Evolutionary conservation across 2,113 vertebrate genomes (phyloP).

Genomic region (Malurus melanocephalus): DNA sequence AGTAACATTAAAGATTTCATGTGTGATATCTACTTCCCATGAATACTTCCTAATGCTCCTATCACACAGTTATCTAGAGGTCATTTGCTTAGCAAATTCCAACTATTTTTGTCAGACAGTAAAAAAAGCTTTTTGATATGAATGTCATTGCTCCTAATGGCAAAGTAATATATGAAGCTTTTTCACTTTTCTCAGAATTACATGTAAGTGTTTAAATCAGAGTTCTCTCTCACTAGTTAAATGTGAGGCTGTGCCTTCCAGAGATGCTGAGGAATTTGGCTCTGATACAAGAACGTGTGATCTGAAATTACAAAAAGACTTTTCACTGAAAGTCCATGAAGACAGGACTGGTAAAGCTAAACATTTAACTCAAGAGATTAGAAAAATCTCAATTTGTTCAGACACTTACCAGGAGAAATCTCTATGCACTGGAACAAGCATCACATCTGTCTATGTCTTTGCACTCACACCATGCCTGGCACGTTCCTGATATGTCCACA

Average conservation of each 20-base stretch:
- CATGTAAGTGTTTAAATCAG: background rate
- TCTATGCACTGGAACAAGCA: background rate
- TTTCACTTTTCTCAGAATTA: background rate
- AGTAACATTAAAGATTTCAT: background rate
- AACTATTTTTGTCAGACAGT: background rate
- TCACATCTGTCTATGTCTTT: background rate
- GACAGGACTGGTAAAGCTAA: background rate
- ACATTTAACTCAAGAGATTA: background rate
- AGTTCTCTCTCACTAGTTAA: background rate
- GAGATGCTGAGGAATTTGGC: background rate
- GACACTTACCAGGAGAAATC: background rate
- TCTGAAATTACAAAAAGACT: background rate
- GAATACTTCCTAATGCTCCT: background rate
- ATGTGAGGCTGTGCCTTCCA: background rate
- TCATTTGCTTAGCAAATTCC: background rate
- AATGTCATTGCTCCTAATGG: background rate
- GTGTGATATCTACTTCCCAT: background rate
- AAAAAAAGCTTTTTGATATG: background rate
- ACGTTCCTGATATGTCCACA: background rate
- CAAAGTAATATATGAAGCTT: background rate
- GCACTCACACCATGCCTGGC: background rate
- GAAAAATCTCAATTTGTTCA: background rate
- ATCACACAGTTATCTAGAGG: background rate
- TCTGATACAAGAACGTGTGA: background rate
- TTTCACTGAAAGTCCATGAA: background rate